Percentiles rank a stretch among this genome's conserved stretches.
phyloP scores from a whole-genome alignment of 1,140 invertebrate genomes.

The Ceratitis capitata region DNA sequence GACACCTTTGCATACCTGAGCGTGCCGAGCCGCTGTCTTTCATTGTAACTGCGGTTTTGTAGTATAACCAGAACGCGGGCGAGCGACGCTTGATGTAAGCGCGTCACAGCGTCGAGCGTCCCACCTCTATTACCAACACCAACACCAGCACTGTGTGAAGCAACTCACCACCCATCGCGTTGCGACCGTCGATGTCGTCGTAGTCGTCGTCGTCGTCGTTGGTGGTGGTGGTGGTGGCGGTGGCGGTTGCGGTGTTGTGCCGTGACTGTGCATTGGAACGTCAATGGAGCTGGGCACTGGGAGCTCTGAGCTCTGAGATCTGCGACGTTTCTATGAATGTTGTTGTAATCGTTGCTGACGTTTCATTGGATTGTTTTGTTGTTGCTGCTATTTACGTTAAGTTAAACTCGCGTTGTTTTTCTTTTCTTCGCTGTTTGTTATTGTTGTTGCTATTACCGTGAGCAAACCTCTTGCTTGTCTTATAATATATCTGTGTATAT shows the following conservation, averaged over 20 bases:
- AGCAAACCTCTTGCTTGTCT: not conserved
- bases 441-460: not conserved
- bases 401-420: not conserved
- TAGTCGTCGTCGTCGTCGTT: not conserved
- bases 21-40: not conserved
- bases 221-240: too few relatives aligned
- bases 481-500: not conserved
- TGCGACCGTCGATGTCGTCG: not conserved
- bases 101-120: not conserved
- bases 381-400: not conserved
- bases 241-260: too few relatives aligned
- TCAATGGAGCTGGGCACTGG: not conserved
- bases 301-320: not conserved
- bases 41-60: slow-evolving; percentile 7
- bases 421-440: not conserved
- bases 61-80: not conserved
- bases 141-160: not conserved
- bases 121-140: not conserved
- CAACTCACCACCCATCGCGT: not conserved
- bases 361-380: not conserved
- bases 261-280: not conserved
- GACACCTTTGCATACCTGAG: not conserved
- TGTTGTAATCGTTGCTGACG: not conserved
- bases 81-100: not conserved
- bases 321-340: not conserved